These are phyloP conservation scores for Limnephilus rhombicus DNA, from an alignment of 2,888 invertebrate genomes.

Conservation along the genomic window DNA sequence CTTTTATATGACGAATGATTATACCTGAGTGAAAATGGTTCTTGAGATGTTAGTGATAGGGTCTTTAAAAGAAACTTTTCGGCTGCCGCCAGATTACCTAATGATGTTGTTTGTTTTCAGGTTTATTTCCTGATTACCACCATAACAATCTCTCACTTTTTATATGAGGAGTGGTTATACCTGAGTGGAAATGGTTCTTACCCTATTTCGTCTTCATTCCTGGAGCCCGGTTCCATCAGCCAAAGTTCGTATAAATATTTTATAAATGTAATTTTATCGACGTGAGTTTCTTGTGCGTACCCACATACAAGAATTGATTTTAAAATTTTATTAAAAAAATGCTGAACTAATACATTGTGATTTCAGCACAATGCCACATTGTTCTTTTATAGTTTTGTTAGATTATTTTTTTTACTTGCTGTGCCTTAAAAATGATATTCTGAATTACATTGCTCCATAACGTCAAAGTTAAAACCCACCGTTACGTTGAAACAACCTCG, in stretches of 20 bases:
- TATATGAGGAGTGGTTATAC: constrained; percentile 83
- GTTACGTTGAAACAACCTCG: too few species aligned
- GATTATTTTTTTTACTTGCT: too few species aligned
- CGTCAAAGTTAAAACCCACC: neutral
- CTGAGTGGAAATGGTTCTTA: constrained; percentile 78
- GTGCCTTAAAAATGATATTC: neutral
- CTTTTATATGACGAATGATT: constrained; percentile 82
- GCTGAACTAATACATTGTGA: too few species aligned
- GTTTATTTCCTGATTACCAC: constrained; percentile 83
- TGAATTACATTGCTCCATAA: neutral
- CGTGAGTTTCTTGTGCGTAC: too few species aligned
- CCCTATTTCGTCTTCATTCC: constrained; percentile 78
- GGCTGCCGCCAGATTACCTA: too few species aligned
- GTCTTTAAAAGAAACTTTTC: neutral
- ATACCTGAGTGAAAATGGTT: constrained; percentile 80
- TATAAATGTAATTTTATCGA: too few species aligned
- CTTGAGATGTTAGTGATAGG: constrained; percentile 60
- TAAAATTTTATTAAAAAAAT: too few species aligned
- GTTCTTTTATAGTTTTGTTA: too few species aligned
- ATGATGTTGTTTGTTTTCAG: constrained; percentile 73
- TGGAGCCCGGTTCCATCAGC: constrained; percentile 78
- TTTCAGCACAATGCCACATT: too few species aligned
- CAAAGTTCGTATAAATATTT: neutral
- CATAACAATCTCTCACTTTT: constrained; percentile 80
- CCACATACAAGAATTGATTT: too few species aligned